phyloP scores from a whole-genome alignment of 2,797 vertebrate species.

The Streptopelia turtur region DNA sequence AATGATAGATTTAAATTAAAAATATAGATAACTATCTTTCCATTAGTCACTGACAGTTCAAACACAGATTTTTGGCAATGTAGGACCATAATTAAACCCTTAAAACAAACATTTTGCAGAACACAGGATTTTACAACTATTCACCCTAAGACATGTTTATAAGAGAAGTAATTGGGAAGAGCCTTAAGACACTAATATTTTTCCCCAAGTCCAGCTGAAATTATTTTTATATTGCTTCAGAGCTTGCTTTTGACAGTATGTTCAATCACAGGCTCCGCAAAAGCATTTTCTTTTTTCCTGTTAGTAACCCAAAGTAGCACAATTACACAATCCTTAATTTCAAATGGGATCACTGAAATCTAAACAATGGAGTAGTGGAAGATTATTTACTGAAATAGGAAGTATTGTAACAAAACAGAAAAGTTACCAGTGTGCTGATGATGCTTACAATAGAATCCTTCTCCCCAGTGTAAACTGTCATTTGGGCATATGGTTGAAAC shows the following conservation, averaged over 20 bases:
- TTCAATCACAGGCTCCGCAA: constrained; percentile 13
- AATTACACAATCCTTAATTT: constrained; percentile 24
- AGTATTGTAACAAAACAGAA: not conserved
- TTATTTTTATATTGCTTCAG: constrained; percentile 26
- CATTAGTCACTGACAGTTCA: constrained; percentile 58
- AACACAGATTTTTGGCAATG: constrained; percentile 65
- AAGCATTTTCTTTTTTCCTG: constrained; percentile 9
- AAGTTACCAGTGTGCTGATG: not conserved
- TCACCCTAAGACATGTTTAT: constrained; percentile 57
- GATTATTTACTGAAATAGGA: not conserved
- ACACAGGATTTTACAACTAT: constrained; percentile 63
- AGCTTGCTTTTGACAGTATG: not conserved
- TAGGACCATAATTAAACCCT: constrained; percentile 63
- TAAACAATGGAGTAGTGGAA: not conserved
- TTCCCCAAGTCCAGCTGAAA: constrained; percentile 32
- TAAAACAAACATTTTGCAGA: constrained; percentile 53
- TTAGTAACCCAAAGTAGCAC: not conserved
- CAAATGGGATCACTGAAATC: not conserved
- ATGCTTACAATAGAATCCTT: not conserved
- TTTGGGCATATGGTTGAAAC: not conserved
- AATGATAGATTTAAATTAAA: constrained; percentile 32
- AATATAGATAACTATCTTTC: constrained; percentile 62
- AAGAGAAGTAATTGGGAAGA: constrained; percentile 45
- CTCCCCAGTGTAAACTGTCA: not conserved
- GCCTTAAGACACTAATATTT: constrained; percentile 38